A percentile compares a stretch with the other conserved stretches of the same genome.
phyloP scores from a whole-genome alignment of 2,113 vertebrate genomes.

The Formicarius rufipectus region DNA sequence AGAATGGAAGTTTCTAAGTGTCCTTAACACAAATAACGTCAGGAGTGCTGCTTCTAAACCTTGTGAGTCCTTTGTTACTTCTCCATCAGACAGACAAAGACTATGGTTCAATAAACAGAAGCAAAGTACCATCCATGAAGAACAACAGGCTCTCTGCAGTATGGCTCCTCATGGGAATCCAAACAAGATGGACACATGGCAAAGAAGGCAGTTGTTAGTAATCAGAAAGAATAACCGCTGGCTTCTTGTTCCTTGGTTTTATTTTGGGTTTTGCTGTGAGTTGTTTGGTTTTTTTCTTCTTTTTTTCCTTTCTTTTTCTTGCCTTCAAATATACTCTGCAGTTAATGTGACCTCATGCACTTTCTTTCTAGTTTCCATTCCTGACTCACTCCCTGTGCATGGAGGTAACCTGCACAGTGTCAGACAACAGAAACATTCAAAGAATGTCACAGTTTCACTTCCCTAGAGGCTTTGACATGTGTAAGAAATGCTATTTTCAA shows the following conservation, averaged over 20 bases:
- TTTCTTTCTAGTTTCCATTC: neutral
- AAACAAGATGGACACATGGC: neutral
- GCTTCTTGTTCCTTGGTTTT: neutral
- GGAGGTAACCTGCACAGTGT: neutral
- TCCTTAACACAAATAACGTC: neutral
- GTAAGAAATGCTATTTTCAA: neutral
- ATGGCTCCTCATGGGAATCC: neutral
- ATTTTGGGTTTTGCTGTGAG: neutral
- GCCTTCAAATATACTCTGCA: neutral
- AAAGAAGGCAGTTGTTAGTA: neutral
- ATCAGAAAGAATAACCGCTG: neutral
- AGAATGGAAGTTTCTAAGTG: neutral
- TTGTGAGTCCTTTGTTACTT: neutral
- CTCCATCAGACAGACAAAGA: neutral
- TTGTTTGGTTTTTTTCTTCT: rapidly evolving
- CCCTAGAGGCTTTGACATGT: neutral
- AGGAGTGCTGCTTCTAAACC: neutral
- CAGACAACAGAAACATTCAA: neutral
- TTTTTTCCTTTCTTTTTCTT: neutral
- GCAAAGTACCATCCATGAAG: neutral
- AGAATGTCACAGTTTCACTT: neutral
- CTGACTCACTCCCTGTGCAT: neutral
- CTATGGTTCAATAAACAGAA: neutral
- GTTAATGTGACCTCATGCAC: neutral
- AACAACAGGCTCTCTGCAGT: neutral